Evolutionary conservation across 2,888 invertebrate genomes (phyloP), one percentile per base, ranked within the genome.

Genomic region (Cheilosia urbana): DNA sequence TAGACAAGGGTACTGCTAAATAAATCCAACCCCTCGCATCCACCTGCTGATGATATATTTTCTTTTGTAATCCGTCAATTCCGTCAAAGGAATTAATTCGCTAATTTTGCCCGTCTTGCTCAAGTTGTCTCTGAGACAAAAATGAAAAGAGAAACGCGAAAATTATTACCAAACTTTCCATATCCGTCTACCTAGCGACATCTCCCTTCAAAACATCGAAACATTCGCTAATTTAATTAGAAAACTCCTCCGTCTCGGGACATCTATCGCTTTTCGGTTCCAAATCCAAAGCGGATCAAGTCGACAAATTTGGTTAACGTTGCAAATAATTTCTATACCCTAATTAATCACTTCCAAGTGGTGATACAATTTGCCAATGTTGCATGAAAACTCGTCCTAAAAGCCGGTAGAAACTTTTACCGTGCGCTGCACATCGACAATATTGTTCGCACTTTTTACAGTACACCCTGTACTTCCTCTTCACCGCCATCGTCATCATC

Each of bases 311-410:
- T 42, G 69, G 51, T 65, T 65, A 80, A 84, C 80, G 84, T 47
- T 80, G 84, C 69, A 84, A 73, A 75, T 80, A 84, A 73, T 75
- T 80, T 71, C 66, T 66, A 60, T 62, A 55, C 57, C 55, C 71
- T 55, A 84, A 84, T 84, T 84, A 71, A 84, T 84, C 83, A 79
- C 65, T 45, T 66, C 45, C 75, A 60, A 79, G 45, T 40, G 51
- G 21, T 30, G 40, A 34, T 55, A 60, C 55, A 66, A 47, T 63
- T 62, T 68, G 62, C 66, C 79, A 75, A 60, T 71, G 40, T 58
- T 37, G 63, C 83, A 53, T 84, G 73, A 79, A 75, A 84, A 73
- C 30, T 63, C 75, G 55, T 62, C 34, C 72, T 47, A 17, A 65
- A 57, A 55, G 47, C 40, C 58, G 62, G 34, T 21, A 69, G 19